Evolutionary conservation across 2,797 vertebrate species (phyloP).

Genomic region (Remorina albescens): DNA sequence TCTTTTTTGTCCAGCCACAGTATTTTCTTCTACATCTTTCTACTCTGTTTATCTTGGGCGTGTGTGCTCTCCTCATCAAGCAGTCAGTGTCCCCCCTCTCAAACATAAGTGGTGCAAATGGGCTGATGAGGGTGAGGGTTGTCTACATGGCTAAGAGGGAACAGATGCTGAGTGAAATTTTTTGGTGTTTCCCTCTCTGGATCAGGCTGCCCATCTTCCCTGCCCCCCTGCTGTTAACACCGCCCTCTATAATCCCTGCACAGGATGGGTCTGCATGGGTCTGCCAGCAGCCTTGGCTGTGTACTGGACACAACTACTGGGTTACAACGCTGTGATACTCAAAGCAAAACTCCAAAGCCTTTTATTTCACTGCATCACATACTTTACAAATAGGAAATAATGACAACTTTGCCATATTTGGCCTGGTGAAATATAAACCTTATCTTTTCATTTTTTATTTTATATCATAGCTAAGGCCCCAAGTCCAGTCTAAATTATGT

Average conservation of each 20-base stretch:
- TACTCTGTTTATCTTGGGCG: slow-evolving; percentile 62
- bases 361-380: slow-evolving; percentile 8
- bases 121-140: slow-evolving; percentile 58
- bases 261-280: slow-evolving; percentile 44
- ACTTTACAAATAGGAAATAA: no score
- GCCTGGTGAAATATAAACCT: neutral
- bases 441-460: neutral
- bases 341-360: slow-evolving; percentile 41
- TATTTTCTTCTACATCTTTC: slow-evolving; percentile 26
- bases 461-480: neutral
- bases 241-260: slow-evolving; percentile 64
- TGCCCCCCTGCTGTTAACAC: slow-evolving; percentile 66
- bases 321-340: slow-evolving; percentile 34
- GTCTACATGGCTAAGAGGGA: slow-evolving; percentile 78
- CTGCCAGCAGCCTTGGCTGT: slow-evolving; percentile 59
- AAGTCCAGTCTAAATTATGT: neutral
- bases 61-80: slow-evolving; percentile 63
- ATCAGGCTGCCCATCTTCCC: slow-evolving; percentile 62
- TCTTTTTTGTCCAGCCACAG: neutral
- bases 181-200: slow-evolving; percentile 71
- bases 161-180: slow-evolving; percentile 84
- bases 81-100: slow-evolving; percentile 52
- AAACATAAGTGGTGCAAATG: slow-evolving; percentile 71
- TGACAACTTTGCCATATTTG: neutral
- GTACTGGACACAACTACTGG: slow-evolving; percentile 39